phyloP scores from a whole-genome alignment of 2,113 vertebrate genomes.

The Phyllostomus discolor region DNA sequence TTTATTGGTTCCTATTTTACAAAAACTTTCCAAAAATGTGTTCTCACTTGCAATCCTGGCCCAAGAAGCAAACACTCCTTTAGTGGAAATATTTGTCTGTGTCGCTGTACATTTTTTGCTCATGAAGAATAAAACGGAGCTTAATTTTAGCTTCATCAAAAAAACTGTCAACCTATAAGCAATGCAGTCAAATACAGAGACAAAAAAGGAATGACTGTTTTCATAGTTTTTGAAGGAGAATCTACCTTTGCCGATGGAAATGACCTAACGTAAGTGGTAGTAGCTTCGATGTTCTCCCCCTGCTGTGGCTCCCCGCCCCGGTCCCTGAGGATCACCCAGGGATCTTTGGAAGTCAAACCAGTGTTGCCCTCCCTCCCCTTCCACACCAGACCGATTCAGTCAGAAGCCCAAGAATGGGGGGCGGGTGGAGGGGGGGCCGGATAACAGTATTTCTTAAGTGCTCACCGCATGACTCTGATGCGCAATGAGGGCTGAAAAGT shows the following conservation, averaged over 20 bases:
- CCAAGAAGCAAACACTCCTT: not conserved
- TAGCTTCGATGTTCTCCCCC: not conserved
- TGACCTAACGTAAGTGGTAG: not conserved
- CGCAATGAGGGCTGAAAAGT: not conserved
- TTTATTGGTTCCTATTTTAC: not conserved
- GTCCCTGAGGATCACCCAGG: not conserved
- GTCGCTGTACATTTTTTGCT: not conserved
- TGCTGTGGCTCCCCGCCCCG: not conserved
- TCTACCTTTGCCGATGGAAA: not conserved
- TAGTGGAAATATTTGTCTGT: not conserved
- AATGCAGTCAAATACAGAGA: not conserved
- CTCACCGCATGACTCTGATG: not conserved
- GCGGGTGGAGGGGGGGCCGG: not conserved
- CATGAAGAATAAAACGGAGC: slow-evolving; percentile 1
- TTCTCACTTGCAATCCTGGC: not conserved
- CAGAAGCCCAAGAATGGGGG: not conserved
- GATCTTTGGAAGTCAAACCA: not conserved
- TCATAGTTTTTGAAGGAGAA: not conserved
- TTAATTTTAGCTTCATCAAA: not conserved
- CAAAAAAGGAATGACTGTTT: not conserved
- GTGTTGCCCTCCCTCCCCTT: not conserved
- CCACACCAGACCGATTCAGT: not conserved
- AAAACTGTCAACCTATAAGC: not conserved
- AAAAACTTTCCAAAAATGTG: not conserved
- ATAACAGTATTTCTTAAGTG: not conserved